phyloP scores from a whole-genome alignment of 2,888 invertebrate species.

The Blera fallax region DNA sequence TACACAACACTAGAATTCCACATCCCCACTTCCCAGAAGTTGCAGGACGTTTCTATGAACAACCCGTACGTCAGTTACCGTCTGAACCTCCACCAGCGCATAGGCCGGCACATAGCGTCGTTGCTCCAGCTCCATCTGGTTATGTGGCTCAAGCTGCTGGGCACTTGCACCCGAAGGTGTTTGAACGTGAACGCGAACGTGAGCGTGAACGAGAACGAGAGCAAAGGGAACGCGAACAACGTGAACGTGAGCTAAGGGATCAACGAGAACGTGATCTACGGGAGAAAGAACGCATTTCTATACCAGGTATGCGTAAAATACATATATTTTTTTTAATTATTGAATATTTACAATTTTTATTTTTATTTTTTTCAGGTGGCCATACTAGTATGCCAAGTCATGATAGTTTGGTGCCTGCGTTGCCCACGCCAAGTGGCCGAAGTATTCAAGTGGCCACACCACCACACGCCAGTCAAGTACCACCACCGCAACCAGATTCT shows the following conservation, averaged over 20 bases:
- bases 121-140: conserved; percentile 78
- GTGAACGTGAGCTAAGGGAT: conserved; percentile 76
- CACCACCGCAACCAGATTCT: conserved; percentile 91
- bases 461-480: conserved; percentile 90
- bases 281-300: conserved; percentile 75
- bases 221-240: conserved; percentile 77
- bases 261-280: conserved; percentile 75
- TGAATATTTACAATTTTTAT: not conserved
- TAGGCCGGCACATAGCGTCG: conserved; percentile 80
- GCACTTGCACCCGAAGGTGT: conserved; percentile 78
- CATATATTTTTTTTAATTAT: not conserved
- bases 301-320: conserved; percentile 70
- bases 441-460: conserved; percentile 82
- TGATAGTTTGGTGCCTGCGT: conserved; percentile 77
- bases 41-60: conserved; percentile 83
- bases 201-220: conserved; percentile 80
- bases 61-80: conserved; percentile 82
- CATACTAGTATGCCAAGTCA: conserved; percentile 75
- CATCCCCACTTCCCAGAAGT: conserved; percentile 81
- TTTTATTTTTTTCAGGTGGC: conserved; percentile 54
- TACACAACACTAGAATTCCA: conserved; percentile 83
- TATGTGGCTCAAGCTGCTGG: conserved; percentile 62
- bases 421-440: conserved; percentile 75
- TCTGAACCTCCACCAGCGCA: conserved; percentile 85
- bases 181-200: conserved; percentile 76